These are phyloP conservation scores for Cyanoderma ruficeps DNA, from an alignment of 2,113 vertebrate species.

Conservation along the genomic window DNA sequence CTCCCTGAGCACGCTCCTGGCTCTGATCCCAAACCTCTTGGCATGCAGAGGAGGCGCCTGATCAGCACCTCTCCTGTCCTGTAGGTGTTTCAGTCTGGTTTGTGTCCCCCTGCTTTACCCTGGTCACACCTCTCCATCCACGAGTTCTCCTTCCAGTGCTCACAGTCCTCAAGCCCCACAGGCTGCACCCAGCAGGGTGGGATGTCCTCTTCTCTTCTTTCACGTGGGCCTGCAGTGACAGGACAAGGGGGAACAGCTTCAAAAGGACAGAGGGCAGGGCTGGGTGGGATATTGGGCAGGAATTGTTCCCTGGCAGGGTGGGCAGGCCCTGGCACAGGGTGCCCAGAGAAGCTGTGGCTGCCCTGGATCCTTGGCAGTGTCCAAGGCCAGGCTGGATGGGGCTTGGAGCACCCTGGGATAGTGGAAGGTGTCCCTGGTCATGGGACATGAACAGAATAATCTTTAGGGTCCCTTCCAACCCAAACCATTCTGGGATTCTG, in stretches of 20 bases:
- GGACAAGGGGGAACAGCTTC: background rate
- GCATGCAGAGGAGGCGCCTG: background rate
- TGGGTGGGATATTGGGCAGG: too few relatives aligned
- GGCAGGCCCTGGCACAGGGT: background rate
- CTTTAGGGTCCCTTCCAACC: background rate
- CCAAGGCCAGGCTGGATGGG: fast-evolving
- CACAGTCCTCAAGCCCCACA: background rate
- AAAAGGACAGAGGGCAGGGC: background rate
- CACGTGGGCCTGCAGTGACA: background rate
- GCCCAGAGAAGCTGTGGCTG: background rate
- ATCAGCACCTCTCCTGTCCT: background rate
- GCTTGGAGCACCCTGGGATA: fast-evolving
- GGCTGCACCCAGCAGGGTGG: background rate
- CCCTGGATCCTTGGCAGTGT: background rate
- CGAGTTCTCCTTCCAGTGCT: background rate
- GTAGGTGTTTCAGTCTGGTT: background rate
- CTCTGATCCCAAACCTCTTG: background rate
- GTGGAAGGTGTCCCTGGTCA: background rate
- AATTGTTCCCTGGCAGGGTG: background rate
- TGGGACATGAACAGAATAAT: background rate
- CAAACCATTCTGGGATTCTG: background rate
- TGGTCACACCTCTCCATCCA: background rate
- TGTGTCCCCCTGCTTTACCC: background rate
- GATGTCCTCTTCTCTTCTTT: background rate
- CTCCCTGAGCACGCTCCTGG: background rate